Base-by-base conservation (phyloP, 2,797 vertebrate genomes). In the Zenarchopterus dispar region DNA sequence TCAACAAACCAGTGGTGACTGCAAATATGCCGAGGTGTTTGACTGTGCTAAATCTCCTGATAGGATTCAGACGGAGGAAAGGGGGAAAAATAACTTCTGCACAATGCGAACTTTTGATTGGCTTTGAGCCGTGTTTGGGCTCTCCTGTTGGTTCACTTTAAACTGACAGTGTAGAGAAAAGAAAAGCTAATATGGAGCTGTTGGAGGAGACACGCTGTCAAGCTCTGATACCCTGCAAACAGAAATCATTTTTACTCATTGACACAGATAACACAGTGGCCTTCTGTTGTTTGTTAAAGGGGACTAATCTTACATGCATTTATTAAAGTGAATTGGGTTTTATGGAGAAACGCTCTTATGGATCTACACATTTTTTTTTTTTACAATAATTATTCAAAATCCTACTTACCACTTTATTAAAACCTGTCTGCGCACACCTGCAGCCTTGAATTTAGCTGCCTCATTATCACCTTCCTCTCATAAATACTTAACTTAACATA, bases 1-100 rank as follows among this genome's bases (percentile, higher is more conserved):
- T 92, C 87, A 84, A 90, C 90, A 91, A 92, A 91, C 87, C 85
- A 80, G 63, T 81, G 88, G 78, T 67, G 88, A 86, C 83, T 87
- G 88, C 90, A 90, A 89, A 92, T 90, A 86, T 55, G 78, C 65
- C 31, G 66, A 82, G 82, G 85, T 89, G 87, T 88, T 86, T 81
- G 80, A 91, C 84, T 70, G 79, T 55, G 77, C 77, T 78, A 76
- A 75, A 84, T 90, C 81, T 85, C 74, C 73, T 84, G 84, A 90
- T 84, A 77, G 83, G 19, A 70, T 81, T 74, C 84, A 72, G 77
- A 79, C 82, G 80, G 81, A 81, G 56, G 45, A n/a, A n/a, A 36
- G 31, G 13, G 23, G 36, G 36, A 47, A 36, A 67, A 57, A 68
- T 51, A 75, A 83, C 71, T 89, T 86, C 69, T 49, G 28, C 70